Percentiles rank a stretch among this genome's conserved stretches.
These are phyloP conservation scores for Casuarius casuarius DNA, from an alignment of 2,113 vertebrate genomes.

Conservation along the genomic window DNA sequence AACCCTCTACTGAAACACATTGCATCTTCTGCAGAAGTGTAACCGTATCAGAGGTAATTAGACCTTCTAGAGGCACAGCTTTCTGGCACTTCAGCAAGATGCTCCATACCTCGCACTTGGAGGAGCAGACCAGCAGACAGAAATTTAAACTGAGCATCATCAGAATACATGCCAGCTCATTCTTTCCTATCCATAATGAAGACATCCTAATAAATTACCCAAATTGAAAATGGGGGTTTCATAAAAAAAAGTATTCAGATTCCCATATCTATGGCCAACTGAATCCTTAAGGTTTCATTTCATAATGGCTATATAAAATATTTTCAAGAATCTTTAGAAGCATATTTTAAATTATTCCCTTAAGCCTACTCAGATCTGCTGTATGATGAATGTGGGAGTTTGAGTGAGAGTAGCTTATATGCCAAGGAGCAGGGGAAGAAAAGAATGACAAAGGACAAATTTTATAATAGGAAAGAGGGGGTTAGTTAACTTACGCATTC, in stretches of 20 bases:
- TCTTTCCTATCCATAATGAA: background rate
- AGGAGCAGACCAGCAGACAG: background rate
- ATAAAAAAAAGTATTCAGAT: background rate
- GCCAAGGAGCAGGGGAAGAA: background rate
- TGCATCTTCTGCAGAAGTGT: background rate
- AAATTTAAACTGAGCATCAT: background rate
- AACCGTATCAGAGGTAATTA: background rate
- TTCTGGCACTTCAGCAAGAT: background rate
- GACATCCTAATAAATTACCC: background rate
- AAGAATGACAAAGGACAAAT: background rate
- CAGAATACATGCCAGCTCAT: background rate
- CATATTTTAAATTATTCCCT: constrained; percentile 41
- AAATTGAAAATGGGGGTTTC: background rate
- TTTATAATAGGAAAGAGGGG: background rate
- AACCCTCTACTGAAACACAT: background rate
- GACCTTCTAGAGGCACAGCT: background rate
- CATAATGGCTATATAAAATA: background rate
- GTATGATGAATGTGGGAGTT: constrained; percentile 45
- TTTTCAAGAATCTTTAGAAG: constrained; percentile 1
- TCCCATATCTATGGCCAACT: background rate
- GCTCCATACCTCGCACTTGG: background rate
- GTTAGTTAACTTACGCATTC: background rate
- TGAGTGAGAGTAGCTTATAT: constrained; percentile 45
- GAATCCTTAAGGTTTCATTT: background rate
- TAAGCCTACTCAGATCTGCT: constrained; percentile 28